Evolutionary conservation across 1,140 invertebrate species (phyloP), one percentile per base, ranked within the genome.

Genomic region (Aplysia californica): DNA sequence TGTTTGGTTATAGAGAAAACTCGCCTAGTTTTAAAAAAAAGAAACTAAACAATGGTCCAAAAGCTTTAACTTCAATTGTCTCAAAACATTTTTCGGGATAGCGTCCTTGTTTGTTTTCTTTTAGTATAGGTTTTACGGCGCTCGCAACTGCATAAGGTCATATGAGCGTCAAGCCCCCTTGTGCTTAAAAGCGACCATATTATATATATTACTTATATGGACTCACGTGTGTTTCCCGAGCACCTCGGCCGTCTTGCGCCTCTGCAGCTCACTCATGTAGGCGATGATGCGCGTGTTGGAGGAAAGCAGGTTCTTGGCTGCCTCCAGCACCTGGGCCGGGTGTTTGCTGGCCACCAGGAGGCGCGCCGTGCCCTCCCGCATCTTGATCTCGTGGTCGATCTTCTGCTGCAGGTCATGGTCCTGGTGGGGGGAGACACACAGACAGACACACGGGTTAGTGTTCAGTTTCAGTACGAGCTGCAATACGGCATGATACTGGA

Each of bases 351-450:
- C 94, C 3, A 93, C 93, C 86, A 94, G 88, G 44, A 94, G 88
- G 81, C 93, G 92, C 2, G 93, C 92, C 0, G 93, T 94, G 0
- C 93, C 94, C 84, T 94, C 94, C 23, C 93, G 90, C 92, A 94
- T 94, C 87, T 93, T 94, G 72, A 94, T 93, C 85, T 94, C 94
- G 84, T 94, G 90, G 81, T 94, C 93, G 74, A 94, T 93, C 83
- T 94, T 93, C 82, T 93, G 93, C 83, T 94, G 93, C 79, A 94
- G 89, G 86, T 94, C 93, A 78, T 86, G 83, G 78, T 90, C 89
- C 90, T 91, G 78, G 44, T 44, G 56, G 71, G 38, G 26, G 36
- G 26, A 55, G 21, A 71, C 15, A 33, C 1, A 76, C 0, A 70
- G 36, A 67, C 18, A 64, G 26, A 56, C 3, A 31, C 55, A 55